Evolutionary conservation across 2,888 invertebrate genomes (phyloP), one percentile per base, ranked within the genome.

Genomic region (Eucriotettix oculatus): DNA sequence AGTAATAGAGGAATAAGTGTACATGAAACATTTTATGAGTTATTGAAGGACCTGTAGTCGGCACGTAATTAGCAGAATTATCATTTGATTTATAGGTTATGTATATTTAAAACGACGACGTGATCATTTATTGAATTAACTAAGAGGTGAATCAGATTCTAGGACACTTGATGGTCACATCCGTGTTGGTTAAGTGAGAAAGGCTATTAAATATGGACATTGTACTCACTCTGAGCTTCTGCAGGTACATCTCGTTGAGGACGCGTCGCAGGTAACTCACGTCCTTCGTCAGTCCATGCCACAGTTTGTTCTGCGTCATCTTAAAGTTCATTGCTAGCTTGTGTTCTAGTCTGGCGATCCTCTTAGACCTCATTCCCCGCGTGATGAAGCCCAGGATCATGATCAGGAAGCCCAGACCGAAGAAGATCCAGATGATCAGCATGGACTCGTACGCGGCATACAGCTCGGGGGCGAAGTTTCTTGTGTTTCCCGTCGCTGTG

Each of bases 381-480:
- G 89, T 85, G 65, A 92, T 88, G 69, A 90, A 91, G 1, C 88
- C 87, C 66, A 91, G 81, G 55, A 91, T 83, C 93, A 94, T 94
- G 40, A 92, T 84, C 54, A 92, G 81, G 72, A 94, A 94, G 0
- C 93, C 93, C 64, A 94, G 78, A 0, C 94, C 93, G 68, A 92
- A 91, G 62, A 92, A 89, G 59, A 94, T 90, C 94, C 94, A 94
- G 41, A 87, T 73, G 43, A 93, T 83, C 0, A 93, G 78, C 67
- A 89, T 87, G 62, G 86, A 80, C 73, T 92, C 84, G 75, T 94
- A 94, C 63, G 80, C 77, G 69, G 82, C 83, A 70, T 82, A 81
- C 62, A 52, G 29, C 1, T 42, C 56, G n/a, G 48, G n/a, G 48
- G 12, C 48, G 48, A 48, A 48, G 48, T n/a, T 9, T 29, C 7